Evolutionary conservation across 2,797 vertebrate species (phyloP).

Genomic region (Hozukius guyotensis): DNA sequence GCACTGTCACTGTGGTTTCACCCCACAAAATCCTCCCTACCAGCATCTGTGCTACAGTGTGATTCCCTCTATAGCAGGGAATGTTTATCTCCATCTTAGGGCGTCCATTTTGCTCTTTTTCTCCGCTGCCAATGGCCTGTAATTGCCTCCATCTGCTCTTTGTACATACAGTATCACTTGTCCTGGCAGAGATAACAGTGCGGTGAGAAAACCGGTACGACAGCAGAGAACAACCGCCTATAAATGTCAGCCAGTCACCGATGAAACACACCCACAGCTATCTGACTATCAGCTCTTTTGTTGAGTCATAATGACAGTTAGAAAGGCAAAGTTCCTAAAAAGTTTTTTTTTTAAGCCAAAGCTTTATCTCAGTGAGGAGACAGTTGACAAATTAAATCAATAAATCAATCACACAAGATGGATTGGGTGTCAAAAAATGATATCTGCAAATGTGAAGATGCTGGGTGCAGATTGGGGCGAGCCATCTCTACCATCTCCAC

Average conservation of each 20-base stretch:
- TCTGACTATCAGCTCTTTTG: conserved; percentile 14
- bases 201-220: conserved; percentile 7
- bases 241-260: conserved; percentile 42
- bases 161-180: conserved; percentile 44
- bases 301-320: conserved; percentile 15
- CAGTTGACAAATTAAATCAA: conserved; percentile 64
- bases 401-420: conserved; percentile 58
- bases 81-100: conserved; percentile 61
- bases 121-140: conserved; percentile 45
- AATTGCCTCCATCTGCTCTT: conserved; percentile 71
- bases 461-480: not conserved
- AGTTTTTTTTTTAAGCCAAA: not conserved
- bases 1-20: conserved; percentile 55
- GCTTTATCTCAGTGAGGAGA: conserved; percentile 40
- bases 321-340: not conserved
- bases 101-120: conserved; percentile 60
- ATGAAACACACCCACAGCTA: conserved; percentile 2
- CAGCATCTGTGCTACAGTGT: conserved; percentile 41
- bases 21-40: conserved; percentile 43
- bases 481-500: conserved; percentile 4
- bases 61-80: conserved; percentile 49
- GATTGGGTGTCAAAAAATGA: conserved; percentile 37
- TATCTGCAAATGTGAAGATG: conserved; percentile 23
- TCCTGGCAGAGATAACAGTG: conserved; percentile 28
- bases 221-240: conserved; percentile 13